Base-by-base conservation (phyloP, 1,140 invertebrate species). In the Drosophila triauraria region DNA sequence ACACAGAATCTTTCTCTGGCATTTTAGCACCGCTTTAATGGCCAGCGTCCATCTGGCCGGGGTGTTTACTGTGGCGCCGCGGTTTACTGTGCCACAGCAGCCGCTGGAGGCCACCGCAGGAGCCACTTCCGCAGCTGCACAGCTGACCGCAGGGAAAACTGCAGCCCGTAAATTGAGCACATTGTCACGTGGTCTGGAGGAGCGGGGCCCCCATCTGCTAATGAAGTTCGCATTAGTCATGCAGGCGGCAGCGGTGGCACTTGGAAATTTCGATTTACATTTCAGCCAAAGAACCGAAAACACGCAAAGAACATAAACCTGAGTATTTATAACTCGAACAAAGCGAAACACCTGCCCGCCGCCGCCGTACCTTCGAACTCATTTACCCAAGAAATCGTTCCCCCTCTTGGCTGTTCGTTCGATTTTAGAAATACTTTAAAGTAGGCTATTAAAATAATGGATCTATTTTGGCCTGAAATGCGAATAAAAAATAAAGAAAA, bases 381-480 rank as follows among this genome's bases (percentile, higher is more conserved):
- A 35, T 35, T 30, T 35, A 12, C 50, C 40, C 48, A 20, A 20
- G 15, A 48, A 63, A 53, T 53, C 50, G 20, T 2, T 27, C 51
- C 6, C 20, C n/a, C 57, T 47, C 32, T 27, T 53, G 5, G 25
- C 32, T 70, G 67, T 84, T 30, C 27, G 27, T 30, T 30, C 65
- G 84, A 90, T 84, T 81, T 80, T 71, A 71, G 74, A 90, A 90
- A 88, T 88, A 88, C 84, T 88, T 90, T 90, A 90, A 64, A 80
- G 85, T 75, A 83, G 78, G 81, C 84, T 81, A 88, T 88, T 88
- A 88, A 88, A 88, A 90, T 88, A 88, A 88, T 88, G 84, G 78
- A 88, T 88, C 80, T 88, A 84, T 84, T 88, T 88, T 84, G 64
- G 84, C 71, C 70, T 44, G 15, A 80, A 74, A 74, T 63, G 65